Base-by-base conservation (phyloP, 2,113 vertebrate species). In the Acanthochromis polyacanthus region DNA sequence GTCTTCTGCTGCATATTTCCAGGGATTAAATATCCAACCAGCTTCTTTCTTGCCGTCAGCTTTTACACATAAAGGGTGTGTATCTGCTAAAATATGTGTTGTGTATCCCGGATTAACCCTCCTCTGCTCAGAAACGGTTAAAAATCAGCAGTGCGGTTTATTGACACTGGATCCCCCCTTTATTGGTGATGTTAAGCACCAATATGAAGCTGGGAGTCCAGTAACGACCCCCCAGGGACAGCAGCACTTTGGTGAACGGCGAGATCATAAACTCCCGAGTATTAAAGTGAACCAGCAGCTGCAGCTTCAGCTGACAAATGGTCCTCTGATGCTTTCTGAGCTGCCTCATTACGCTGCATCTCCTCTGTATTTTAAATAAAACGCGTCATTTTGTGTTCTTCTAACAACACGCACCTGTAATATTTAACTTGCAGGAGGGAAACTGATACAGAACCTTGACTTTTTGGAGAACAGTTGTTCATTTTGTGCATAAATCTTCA, bases 171-270 rank as follows among this genome's bases (percentile, higher is more conserved):
- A 90, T 71, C 81, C 84, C 50, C 3, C 20, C 88, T 94, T 94
- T 92, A 94, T 92, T 91, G 90, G 67, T 85, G 46, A 88, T 90
- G 92, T 92, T 89, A 84, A 93, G 90, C 43, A 73, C 88, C 82
- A 75, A 90, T 92, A 93, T 92, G 85, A 93, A 93, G 89, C 88
- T 78, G 64, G 88, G 85, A 81, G 90, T 75, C 57, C 82, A 17
- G 81, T 92, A 91, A 94, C 90, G 89, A 87, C 89, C 85, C 94
- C 92, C 88, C 19, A 23, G 91, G 91, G 92, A 78, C 11, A 17
- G 60, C 48, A 59, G 72, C 78, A 72, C 86, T 90, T 81, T 89
- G 83, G 82, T 90, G 84, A 84, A 90, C 53, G 73, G 67, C 55
- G 57, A 82, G 87, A 88, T 90, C 83, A 90, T 87, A 87, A 92